Evolutionary conservation across 2,113 vertebrate species (phyloP), one percentile per base, ranked within the genome.

Genomic region (Rhinichthys klamathensis): DNA sequence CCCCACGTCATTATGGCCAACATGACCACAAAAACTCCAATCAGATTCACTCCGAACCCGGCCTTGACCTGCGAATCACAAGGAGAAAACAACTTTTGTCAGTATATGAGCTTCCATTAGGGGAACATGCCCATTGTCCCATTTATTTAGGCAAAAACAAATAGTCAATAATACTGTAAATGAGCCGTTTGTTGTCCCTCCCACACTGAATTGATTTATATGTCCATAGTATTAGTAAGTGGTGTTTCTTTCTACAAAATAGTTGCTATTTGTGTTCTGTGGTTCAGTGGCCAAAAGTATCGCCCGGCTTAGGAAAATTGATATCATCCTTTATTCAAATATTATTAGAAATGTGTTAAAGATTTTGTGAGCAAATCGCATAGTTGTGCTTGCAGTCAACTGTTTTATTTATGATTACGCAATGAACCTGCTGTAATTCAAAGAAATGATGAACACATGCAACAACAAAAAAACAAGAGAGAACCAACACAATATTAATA

Each of bases 1-100:
- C 98, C 98, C 98, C 98, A 99, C 0, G 97, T 99, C 85, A 96
- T 97, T 91, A 99, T 98, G 84, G 97, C 98, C 90, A 99, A 92
- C 95, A 96, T 98, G 76, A 99, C 98, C 74, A 98, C 96, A n/a
- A 94, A 93, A 83, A 99, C 92, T 0, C 98, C 98, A 32, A 99
- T 98, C 83, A 99, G 91, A 86, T 99, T 99, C 90, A 99, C 97
- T 67, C 98, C 98, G 1, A 99, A 95, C 58, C 98, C 98, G 58
- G 98, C 98, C 93, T 98, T 99, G 86, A 99, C 97, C 98, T 99
- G 89, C 38, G 80, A 21, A 60, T 44, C 49, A 38, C 32, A 12
- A n/a, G 25, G 18, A 82, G 27, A 67, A 25, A 32, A 16, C 27
- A 65, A 16, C 2, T 13, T 30, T 65, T 30, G 61, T 16, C 27